Conservation (phyloP, 2,113 vertebrate species). For the Scytalopus superciliaris region DNA sequence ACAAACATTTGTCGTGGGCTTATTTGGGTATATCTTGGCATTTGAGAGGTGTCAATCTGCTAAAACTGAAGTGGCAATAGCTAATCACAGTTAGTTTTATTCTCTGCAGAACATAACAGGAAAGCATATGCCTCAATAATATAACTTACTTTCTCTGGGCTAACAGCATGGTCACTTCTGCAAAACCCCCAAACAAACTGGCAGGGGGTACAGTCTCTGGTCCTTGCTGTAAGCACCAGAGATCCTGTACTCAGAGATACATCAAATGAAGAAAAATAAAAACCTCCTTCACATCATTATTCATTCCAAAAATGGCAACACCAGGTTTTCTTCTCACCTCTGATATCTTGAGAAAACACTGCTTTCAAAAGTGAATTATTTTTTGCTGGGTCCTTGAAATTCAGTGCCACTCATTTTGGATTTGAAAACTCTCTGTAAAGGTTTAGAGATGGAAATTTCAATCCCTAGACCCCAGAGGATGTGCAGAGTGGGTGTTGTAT, state of each 20-base stretch:
- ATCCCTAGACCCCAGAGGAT: background rate
- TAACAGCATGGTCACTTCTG: background rate
- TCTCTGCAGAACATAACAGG: background rate
- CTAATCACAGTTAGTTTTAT: slow-evolving; percentile 5
- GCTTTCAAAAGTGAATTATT: slow-evolving; percentile 8
- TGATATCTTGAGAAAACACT: slow-evolving; percentile 19
- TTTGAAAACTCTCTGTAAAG: background rate
- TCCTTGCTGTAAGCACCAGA: background rate
- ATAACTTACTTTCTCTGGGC: background rate
- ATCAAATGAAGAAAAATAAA: background rate
- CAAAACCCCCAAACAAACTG: background rate
- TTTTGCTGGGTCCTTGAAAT: background rate
- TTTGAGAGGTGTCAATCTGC: slow-evolving; percentile 12
- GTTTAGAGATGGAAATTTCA: slow-evolving; percentile 11
- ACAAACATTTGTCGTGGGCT: background rate
- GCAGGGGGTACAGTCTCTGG: background rate
- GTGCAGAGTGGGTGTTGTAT: background rate
- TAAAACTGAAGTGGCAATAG: slow-evolving; percentile 9
- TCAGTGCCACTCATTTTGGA: background rate
- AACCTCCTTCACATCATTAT: background rate
- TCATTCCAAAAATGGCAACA: background rate
- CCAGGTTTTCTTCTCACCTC: background rate
- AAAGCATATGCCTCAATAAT: background rate
- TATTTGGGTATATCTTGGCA: slow-evolving; percentile 6
- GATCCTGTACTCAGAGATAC: background rate